Evolutionary conservation across 2,797 vertebrate species (phyloP).

Genomic region (Notamacropus eugenii): DNA sequence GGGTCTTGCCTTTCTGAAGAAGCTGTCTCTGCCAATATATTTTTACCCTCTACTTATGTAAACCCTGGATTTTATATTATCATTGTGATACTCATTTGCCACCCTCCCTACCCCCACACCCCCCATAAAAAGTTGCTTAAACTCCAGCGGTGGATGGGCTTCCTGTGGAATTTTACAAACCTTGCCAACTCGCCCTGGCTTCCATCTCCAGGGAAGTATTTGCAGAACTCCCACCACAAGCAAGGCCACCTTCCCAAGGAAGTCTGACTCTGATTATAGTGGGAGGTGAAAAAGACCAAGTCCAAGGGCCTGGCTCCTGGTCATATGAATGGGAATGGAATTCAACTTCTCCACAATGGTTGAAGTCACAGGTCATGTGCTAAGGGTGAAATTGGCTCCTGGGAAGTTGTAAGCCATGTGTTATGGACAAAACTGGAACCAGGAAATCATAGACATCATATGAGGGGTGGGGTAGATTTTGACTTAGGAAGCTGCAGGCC

Average conservation of each 20-base stretch:
- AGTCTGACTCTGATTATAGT: slow-evolving; percentile 70
- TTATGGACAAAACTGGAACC: not conserved
- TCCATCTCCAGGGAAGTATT: slow-evolving; percentile 79
- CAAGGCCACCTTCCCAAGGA: slow-evolving; percentile 76
- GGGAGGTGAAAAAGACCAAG: slow-evolving; percentile 56
- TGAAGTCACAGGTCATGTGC: not conserved
- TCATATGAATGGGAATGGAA: slow-evolving; percentile 15
- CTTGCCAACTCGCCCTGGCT: slow-evolving; percentile 77
- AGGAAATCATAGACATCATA: not conserved
- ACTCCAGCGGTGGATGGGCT: slow-evolving; percentile 77
- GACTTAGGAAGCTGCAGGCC: not conserved
- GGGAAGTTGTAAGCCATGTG: not conserved
- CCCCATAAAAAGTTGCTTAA: slow-evolving; percentile 63
- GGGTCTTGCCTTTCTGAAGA: not conserved
- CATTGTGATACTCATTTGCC: not conserved
- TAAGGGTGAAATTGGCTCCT: not conserved
- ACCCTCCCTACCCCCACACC: not conserved
- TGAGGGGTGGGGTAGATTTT: not conserved
- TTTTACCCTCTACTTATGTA: not conserved
- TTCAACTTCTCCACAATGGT: not conserved
- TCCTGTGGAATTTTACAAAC: slow-evolving; percentile 81
- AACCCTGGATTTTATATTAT: not conserved
- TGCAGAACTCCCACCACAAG: slow-evolving; percentile 74
- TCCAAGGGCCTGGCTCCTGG: slow-evolving; percentile 70
- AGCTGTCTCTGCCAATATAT: not conserved